Conservation (phyloP, 2,113 vertebrate genomes). For the Notothenia coriiceps region DNA sequence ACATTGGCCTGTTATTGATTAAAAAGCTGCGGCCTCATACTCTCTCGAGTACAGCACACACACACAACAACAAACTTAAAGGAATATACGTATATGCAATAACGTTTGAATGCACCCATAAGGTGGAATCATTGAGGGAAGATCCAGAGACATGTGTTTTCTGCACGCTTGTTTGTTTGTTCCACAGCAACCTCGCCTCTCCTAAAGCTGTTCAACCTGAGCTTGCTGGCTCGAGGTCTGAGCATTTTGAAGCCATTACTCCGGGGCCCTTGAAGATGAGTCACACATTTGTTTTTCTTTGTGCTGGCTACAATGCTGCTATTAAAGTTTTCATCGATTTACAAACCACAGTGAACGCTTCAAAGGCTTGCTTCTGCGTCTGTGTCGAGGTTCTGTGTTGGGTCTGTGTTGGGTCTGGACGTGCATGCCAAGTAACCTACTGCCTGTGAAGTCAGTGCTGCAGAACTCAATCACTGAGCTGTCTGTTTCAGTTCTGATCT, state of each 20-base stretch:
- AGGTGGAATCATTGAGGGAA: neutral
- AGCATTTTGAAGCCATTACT: constrained; percentile 64
- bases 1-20: constrained; percentile 80
- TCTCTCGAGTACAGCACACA: constrained; percentile 47
- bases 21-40: constrained; percentile 56
- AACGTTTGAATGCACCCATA: neutral
- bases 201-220: constrained; percentile 50
- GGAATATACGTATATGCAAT: neutral
- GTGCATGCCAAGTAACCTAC: constrained; percentile 35
- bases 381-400: constrained; percentile 8
- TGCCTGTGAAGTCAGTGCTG: constrained; percentile 14
- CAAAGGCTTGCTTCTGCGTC: constrained; percentile 37
- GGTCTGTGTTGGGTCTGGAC: neutral
- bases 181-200: neutral
- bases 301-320: constrained; percentile 34
- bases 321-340: constrained; percentile 58
- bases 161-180: constrained; percentile 45
- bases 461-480: constrained; percentile 3
- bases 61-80: neutral
- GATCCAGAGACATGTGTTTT: constrained; percentile 7
- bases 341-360: constrained; percentile 44
- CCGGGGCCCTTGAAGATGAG: constrained; percentile 51
- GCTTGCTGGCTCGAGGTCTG: constrained; percentile 48
- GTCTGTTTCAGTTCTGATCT: constrained; percentile 22
- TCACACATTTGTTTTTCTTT: constrained; percentile 62